Conservation (phyloP, 2,888 invertebrate species). For the Hirudinaria manillensis region DNA sequence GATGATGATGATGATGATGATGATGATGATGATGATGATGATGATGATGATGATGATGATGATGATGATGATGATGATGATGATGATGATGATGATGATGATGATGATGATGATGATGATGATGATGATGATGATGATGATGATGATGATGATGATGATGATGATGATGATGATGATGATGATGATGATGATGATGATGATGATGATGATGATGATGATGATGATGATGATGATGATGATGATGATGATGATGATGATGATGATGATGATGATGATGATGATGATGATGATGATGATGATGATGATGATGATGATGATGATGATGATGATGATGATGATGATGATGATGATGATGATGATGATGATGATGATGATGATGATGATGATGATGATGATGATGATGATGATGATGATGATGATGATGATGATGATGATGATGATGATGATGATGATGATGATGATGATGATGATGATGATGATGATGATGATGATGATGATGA, state of each 20-base stretch:
- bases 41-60: slow-evolving; percentile 30
- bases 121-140: slow-evolving; percentile 32
- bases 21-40: slow-evolving; percentile 31
- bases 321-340: slow-evolving; percentile 21
- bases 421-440: slow-evolving; percentile 47
- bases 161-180: slow-evolving; percentile 51
- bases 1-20: slow-evolving; percentile 32
- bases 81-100: slow-evolving; percentile 47
- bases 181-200: slow-evolving; percentile 42
- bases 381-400: slow-evolving; percentile 47
- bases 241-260: slow-evolving; percentile 30
- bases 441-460: slow-evolving; percentile 47
- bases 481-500: slow-evolving; percentile 54
- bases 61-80: slow-evolving; percentile 54
- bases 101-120: slow-evolving; percentile 47
- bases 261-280: slow-evolving; percentile 30
- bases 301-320: slow-evolving; percentile 28
- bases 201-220: slow-evolving; percentile 54
- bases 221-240: slow-evolving; percentile 29
- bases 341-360: slow-evolving; percentile 19
- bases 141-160: slow-evolving; percentile 47
- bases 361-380: slow-evolving; percentile 47
- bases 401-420: slow-evolving; percentile 47
- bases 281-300: slow-evolving; percentile 25
- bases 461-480: slow-evolving; percentile 30